Conservation (phyloP, 2,113 vertebrate species). For the Eclectus roratus region DNA sequence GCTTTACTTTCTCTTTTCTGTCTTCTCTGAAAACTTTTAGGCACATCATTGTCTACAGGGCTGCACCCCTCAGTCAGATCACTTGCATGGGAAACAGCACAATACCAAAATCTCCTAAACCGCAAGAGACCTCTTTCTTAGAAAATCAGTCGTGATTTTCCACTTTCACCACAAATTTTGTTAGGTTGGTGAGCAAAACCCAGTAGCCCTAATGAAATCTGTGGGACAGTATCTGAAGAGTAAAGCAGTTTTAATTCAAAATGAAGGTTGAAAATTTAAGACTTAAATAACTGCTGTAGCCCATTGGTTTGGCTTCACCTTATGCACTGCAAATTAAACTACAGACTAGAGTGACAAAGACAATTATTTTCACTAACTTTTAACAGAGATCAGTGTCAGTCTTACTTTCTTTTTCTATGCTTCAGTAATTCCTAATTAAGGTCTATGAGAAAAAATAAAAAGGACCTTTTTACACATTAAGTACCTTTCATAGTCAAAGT, state of each 20-base stretch:
- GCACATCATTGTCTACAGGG: background rate
- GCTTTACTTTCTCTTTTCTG: background rate
- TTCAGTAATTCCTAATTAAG: conserved; percentile 37
- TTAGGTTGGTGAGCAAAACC: background rate
- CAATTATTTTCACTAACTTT: conserved; percentile 48
- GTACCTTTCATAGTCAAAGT: background rate
- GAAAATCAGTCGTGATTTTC: background rate
- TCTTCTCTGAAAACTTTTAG: background rate
- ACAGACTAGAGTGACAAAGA: background rate
- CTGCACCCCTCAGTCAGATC: background rate
- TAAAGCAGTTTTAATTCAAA: background rate
- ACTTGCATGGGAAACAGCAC: background rate
- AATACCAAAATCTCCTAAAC: background rate
- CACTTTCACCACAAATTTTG: background rate
- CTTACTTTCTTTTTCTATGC: background rate
- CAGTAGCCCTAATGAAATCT: background rate
- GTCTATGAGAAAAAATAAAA: background rate
- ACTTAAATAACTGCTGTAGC: background rate
- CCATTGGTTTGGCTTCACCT: background rate
- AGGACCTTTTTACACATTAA: background rate
- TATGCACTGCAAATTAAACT: background rate
- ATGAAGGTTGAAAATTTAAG: background rate
- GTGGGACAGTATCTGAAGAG: background rate
- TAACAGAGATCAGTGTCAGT: background rate
- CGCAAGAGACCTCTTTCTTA: background rate